A percentile compares a stretch with the other conserved stretches of the same genome.
These are phyloP conservation scores for Anser brachyrhynchus DNA, from an alignment of 2,113 vertebrate species.

Conservation along the genomic window DNA sequence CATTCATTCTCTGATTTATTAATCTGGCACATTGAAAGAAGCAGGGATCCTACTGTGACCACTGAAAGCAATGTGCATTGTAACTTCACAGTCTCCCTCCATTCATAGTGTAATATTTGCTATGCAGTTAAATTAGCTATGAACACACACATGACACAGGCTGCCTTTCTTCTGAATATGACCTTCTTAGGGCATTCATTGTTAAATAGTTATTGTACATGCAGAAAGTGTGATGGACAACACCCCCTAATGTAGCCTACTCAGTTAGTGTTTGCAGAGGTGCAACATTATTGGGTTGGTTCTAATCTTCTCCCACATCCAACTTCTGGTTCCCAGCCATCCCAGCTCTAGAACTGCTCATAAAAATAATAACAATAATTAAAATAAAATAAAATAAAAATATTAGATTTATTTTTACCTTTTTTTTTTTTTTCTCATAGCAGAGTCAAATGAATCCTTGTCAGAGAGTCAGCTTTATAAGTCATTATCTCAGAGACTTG, in stretches of 20 bases:
- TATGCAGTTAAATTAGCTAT: background rate
- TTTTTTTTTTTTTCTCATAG: background rate
- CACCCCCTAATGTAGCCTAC: background rate
- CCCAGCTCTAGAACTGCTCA: background rate
- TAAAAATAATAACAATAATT: background rate
- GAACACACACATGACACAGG: background rate
- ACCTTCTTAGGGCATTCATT: background rate
- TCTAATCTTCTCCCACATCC: background rate
- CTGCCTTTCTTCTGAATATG: background rate
- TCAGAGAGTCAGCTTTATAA: background rate
- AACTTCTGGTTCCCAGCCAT: background rate
- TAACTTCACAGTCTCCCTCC: background rate
- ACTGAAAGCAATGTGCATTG: background rate
- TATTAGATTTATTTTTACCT: background rate
- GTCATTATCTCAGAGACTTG: background rate
- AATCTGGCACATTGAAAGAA: background rate
- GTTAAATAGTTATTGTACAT: background rate
- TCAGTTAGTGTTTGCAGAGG: background rate
- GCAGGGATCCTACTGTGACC: background rate
- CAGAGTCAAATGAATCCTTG: background rate
- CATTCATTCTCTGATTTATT: slow-evolving; percentile 27
- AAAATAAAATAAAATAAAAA: too few relatives aligned
- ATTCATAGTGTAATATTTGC: background rate
- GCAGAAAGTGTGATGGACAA: background rate
- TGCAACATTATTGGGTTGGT: background rate